Conservation (phyloP, 2,888 invertebrate species). For the Deladenus siricidicola region DNA sequence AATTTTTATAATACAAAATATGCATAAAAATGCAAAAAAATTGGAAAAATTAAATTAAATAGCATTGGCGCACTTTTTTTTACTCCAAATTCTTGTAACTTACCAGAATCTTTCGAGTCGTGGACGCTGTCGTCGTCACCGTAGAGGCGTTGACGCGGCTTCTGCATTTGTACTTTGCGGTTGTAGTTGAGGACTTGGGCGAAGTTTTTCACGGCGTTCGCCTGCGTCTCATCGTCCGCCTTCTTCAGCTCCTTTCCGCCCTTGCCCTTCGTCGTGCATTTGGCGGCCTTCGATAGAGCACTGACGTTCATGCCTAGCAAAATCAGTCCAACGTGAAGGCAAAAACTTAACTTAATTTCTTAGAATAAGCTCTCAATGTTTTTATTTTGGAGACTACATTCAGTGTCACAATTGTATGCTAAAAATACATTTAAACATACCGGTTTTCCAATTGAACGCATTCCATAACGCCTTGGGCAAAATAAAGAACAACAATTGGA, state of each 20-base stretch:
- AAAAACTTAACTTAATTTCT: not conserved
- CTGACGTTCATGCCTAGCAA: not conserved
- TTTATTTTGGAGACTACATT: not conserved
- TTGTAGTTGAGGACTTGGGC: not conserved
- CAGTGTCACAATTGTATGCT: no score
- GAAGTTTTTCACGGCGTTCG: no score
- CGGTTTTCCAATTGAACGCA: slow-evolving; percentile 37
- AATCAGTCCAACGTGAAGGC: not conserved
- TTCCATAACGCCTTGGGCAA: slow-evolving; percentile 45
- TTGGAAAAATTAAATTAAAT: no score
- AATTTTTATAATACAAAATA: no score
- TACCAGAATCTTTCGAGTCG: not conserved
- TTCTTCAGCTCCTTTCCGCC: not conserved
- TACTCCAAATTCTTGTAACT: no score
- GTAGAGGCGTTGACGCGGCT: not conserved
- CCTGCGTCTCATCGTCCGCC: no score
- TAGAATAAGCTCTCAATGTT: not conserved
- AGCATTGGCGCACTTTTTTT: no score
- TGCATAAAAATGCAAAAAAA: no score
- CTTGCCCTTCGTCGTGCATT: not conserved
- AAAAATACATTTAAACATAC: slow-evolving; percentile 18
- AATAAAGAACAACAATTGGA: slow-evolving; percentile 42
- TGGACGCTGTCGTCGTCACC: not conserved
- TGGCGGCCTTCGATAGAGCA: not conserved
- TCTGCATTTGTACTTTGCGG: no score